Percentiles rank a stretch among this genome's conserved stretches.
Evolutionary conservation across 2,888 invertebrate genomes (phyloP).

Genomic region (Drosophila vallismaia): DNA sequence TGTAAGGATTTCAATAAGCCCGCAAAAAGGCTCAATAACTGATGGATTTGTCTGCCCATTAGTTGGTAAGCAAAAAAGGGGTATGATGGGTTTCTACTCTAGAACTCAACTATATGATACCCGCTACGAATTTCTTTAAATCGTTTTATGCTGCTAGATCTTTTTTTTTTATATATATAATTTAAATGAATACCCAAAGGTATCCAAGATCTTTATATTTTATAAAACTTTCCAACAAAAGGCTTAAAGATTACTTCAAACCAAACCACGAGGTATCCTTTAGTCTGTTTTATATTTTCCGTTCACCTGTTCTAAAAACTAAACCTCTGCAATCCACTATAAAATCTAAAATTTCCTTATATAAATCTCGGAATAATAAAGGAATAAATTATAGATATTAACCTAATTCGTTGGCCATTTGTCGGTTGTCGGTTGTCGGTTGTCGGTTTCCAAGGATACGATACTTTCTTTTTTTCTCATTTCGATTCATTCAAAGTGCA

Average conservation of each 20-base stretch:
- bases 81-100: background rate
- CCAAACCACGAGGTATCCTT: background rate
- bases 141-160: too few relatives aligned
- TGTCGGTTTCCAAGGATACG: conserved; percentile 21
- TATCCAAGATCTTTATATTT: too few relatives aligned
- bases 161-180: too few relatives aligned
- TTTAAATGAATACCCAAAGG: too few relatives aligned
- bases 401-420: conserved; percentile 14
- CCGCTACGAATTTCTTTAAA: too few relatives aligned
- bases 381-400: conserved; percentile 7
- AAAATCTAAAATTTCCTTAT: background rate
- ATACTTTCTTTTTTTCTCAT: conserved; percentile 8
- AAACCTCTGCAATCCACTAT: background rate
- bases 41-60: conserved; percentile 26
- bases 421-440: conserved; percentile 6
- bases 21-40: conserved; percentile 39
- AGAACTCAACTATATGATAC: too few relatives aligned
- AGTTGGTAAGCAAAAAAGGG: background rate
- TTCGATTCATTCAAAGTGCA: conserved; percentile 2
- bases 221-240: too few relatives aligned
- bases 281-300: background rate
- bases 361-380: background rate
- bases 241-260: background rate
- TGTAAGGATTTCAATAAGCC: conserved; percentile 39
- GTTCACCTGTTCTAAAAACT: background rate